Evolutionary conservation across 2,888 invertebrate species (phyloP), one percentile per base, ranked within the genome.

Genomic region (Athetis lepigone): DNA sequence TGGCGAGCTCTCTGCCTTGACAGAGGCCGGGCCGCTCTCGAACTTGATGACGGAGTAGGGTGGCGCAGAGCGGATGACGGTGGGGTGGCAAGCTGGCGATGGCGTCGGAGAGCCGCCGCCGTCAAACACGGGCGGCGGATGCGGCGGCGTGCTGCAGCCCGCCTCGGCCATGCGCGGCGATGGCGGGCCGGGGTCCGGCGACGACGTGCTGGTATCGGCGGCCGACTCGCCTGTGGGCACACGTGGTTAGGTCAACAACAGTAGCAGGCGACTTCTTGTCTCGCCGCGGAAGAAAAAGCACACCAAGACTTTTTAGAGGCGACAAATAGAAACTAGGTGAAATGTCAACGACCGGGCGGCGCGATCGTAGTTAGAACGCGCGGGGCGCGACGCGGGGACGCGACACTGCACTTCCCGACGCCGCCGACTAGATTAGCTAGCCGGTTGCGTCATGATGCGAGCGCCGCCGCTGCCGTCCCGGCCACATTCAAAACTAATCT

Each of bases 181-280:
- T 92, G 97, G 96, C 90, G 98, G 98, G 92, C 97, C 97, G 84
- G 97, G 96, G 95, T 98, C 98, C 92, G 98, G 98, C 90, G 98
- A 98, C 91, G 98, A 98, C 91, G 98, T 98, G 93, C 98, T 98
- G 91, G 98, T 98, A 95, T 98, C 98, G 92, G 98, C 98, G 95
- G 98, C 97, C 92, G 98, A 98, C 96, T 98, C 98, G 95, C 97
- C 97, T 97, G 96, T 85, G 86, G 82, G 83, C 85, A 90, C 90
- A 93, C 88, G 78, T 65, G 63, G 37, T 58, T 72, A 60, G 90
- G 90, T 96, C 87, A 95, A 79, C 70, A 80, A 88, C 72, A 83
- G 74, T 62, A 49, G 51, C 75, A 77, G 79, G 77, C 80, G 77
- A 82, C 77, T 77, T 84, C 80, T 81, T 72, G 82, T 77, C 79